Percentiles rank a stretch among this genome's conserved stretches.
These are phyloP conservation scores for Steinernema scapterisci DNA, from an alignment of 2,888 invertebrate species.

Conservation along the genomic window DNA sequence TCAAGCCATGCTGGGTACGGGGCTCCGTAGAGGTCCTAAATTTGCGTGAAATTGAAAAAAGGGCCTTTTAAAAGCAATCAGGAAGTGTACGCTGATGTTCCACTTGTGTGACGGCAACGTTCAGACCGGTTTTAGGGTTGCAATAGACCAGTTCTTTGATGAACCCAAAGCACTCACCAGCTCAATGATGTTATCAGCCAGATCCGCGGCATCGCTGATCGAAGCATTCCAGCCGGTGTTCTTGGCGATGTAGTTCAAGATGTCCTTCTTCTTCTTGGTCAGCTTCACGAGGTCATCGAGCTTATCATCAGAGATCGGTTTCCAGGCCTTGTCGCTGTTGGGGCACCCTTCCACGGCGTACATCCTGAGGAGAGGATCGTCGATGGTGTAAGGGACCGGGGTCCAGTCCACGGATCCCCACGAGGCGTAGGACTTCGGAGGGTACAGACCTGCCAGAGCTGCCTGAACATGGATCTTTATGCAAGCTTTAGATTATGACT, in stretches of 20 bases:
- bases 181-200: slow-evolving; percentile 57
- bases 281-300: slow-evolving; percentile 53
- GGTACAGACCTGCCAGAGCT: slow-evolving; percentile 48
- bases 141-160: too few relatives aligned
- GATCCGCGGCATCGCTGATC: slow-evolving; percentile 50
- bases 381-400: slow-evolving; percentile 56
- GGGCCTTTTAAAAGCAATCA: background rate
- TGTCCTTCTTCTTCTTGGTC: slow-evolving; percentile 46
- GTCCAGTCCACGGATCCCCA: slow-evolving; percentile 48
- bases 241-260: slow-evolving; percentile 27
- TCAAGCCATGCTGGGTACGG: slow-evolving; percentile 50
- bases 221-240: slow-evolving; percentile 50
- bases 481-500: background rate
- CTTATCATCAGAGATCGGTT: slow-evolving; percentile 50
- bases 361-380: slow-evolving; percentile 59
- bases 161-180: slow-evolving; percentile 40
- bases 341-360: slow-evolving; percentile 52
- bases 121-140: too few relatives aligned
- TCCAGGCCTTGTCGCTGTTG: slow-evolving; percentile 48
- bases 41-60: too few relatives aligned
- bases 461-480: slow-evolving; percentile 34
- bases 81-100: background rate
- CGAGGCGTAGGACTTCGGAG: slow-evolving; percentile 49
- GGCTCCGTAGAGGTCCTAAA: slow-evolving; percentile 36
- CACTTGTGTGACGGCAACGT: too few relatives aligned